Evolutionary conservation across 2,888 invertebrate species (phyloP).

Genomic region (Charanyca ferruginea): DNA sequence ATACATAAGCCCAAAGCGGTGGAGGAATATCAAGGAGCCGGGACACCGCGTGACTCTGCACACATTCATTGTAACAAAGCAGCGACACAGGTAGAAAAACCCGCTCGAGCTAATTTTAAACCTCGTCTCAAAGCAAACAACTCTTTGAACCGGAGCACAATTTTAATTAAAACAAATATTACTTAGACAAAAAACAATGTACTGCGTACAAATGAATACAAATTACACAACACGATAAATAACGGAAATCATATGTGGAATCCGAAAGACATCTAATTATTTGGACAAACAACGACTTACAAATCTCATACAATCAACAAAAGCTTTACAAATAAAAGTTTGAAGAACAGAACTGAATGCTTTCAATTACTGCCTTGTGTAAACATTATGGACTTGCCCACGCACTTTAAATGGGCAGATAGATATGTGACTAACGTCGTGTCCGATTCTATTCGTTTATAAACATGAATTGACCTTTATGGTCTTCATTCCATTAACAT

Average conservation of each 20-base stretch:
- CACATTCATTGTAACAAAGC: constrained; percentile 82
- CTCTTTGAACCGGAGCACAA: constrained; percentile 74
- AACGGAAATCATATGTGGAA: constrained; percentile 70
- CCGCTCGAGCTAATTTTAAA: constrained; percentile 79
- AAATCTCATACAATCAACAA: constrained; percentile 71
- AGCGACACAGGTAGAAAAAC: constrained; percentile 83
- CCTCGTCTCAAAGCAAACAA: constrained; percentile 78
- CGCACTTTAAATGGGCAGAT: constrained; percentile 67
- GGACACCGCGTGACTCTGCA: constrained; percentile 83
- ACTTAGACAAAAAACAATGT: constrained; percentile 64
- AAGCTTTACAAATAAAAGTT: constrained; percentile 72
- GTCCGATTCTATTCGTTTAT: constrained; percentile 73
- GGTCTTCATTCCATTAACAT: constrained; percentile 75
- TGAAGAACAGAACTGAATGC: constrained; percentile 68
- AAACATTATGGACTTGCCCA: constrained; percentile 69
- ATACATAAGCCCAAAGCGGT: constrained; percentile 74
- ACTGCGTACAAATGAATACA: constrained; percentile 66
- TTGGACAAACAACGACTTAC: constrained; percentile 71
- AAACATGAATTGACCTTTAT: constrained; percentile 76
- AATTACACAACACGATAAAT: constrained; percentile 71
- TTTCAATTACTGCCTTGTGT: constrained; percentile 71
- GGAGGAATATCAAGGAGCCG: constrained; percentile 78
- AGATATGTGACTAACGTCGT: constrained; percentile 71
- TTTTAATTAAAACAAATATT: constrained; percentile 83
- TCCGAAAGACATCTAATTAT: constrained; percentile 73